phyloP scores from a whole-genome alignment of 1,140 invertebrate genomes.

The Atopsyche davidsoni region DNA sequence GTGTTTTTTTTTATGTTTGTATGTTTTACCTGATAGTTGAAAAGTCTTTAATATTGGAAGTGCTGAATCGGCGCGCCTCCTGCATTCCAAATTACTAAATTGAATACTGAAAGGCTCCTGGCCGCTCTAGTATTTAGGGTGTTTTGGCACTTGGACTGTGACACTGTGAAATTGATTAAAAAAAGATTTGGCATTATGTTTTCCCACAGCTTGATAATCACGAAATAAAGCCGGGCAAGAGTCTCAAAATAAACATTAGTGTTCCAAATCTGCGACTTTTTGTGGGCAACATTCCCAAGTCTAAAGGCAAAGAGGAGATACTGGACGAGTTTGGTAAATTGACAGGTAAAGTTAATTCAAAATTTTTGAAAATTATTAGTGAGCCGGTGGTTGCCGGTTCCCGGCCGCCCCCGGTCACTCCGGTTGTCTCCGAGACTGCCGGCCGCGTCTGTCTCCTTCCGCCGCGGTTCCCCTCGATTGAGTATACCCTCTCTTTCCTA shows the following conservation, averaged over 20 bases:
- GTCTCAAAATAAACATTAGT: conserved; percentile 99
- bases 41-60: conserved; percentile 16
- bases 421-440: conserved; percentile 35
- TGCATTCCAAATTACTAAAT: conserved; percentile 7
- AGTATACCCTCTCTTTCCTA: background rate
- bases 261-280: conserved; percentile 99
- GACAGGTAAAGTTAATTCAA: conserved; percentile 90
- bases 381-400: background rate
- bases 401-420: conserved; percentile 38
- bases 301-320: conserved; percentile 99
- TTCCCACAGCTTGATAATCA: conserved; percentile 96
- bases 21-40: conserved; percentile 17
- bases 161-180: conserved; percentile 25
- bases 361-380: conserved; percentile 33
- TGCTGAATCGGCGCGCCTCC: no score
- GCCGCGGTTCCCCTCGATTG: background rate
- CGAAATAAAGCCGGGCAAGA: conserved; percentile 98
- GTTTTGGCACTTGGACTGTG: background rate
- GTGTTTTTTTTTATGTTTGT: conserved; percentile 18
- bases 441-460: conserved; percentile 1
- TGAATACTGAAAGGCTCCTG: no score
- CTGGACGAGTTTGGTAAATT: conserved; percentile 99
- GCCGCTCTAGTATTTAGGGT: no score
- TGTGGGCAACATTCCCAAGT: conserved; percentile 99
- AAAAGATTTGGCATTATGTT: conserved; percentile 35